Evolutionary conservation across 2,797 vertebrate species (phyloP), one percentile per base, ranked within the genome.

Genomic region (Pelochelys cantorii): DNA sequence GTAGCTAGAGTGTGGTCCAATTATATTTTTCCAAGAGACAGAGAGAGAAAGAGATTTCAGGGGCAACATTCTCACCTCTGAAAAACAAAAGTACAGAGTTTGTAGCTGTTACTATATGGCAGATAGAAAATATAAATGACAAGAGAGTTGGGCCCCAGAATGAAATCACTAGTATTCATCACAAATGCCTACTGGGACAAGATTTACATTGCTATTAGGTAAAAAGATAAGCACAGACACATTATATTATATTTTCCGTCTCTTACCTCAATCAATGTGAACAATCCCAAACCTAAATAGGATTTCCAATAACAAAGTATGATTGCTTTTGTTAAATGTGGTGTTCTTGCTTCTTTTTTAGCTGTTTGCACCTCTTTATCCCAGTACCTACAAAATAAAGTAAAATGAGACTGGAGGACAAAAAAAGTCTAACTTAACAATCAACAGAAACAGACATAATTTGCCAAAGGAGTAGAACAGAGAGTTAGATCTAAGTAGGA

Each of bases 261-360:
- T 77, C 97, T 96, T 96, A 99, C 99, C 99, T 99, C 99, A 68
- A 99, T 29, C 29, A 99, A 91, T 3, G 99, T 99, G 88, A 99
- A 99, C 95, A 98, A 27, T 55, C 99, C 99, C 94, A 99, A 97
- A 96, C 98, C 77, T 83, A 98, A 90, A 78, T 99, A 99, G 2
- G 98, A 94, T 89, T 98, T 99, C 99, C 99, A 99, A 96, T 98
- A 99, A 97, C 99, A 99, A 85, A 95, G 98, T 77, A 99, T 98
- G 94, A 99, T 98, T 59, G 98, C 98, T 98, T 98, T 98, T 17
- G 98, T 97, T 95, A 99, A 98, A 62, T 97, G 98, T 5, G 99
- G 99, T 0, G 55, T 48, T 89, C 96, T 98, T 75, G 98, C 96
- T 31, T 98, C 98, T 95, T 98, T 99, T 96, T 98, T 92, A 0